Percentiles rank a stretch among this genome's conserved stretches.
Evolutionary conservation across 2,113 vertebrate species (phyloP).

Genomic region (Hystrix cristata): DNA sequence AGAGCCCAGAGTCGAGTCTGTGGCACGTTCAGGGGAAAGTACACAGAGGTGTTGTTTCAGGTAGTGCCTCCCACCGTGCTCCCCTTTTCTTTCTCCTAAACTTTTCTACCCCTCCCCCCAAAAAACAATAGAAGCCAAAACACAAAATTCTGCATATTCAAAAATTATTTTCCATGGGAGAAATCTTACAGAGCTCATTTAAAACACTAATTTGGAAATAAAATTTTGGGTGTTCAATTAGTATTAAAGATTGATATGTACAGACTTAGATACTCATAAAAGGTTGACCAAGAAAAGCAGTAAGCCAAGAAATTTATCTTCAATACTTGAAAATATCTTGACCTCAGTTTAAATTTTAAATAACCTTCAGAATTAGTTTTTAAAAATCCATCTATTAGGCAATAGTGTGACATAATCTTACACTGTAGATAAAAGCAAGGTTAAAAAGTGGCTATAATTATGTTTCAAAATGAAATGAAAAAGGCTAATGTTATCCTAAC

Average conservation of each 20-base stretch:
- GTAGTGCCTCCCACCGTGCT: background rate
- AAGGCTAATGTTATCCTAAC: background rate
- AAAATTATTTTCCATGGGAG: background rate
- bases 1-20: background rate
- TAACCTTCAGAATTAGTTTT: background rate
- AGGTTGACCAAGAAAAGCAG: background rate
- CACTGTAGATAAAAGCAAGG: background rate
- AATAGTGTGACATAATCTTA: background rate
- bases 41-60: background rate
- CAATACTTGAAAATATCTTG: background rate
- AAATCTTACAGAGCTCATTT: slow-evolving; percentile 16
- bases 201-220: slow-evolving; percentile 18
- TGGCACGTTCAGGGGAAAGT: no score
- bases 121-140: background rate
- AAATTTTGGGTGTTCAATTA: slow-evolving; percentile 28
- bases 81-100: background rate
- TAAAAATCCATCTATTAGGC: background rate
- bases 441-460: background rate
- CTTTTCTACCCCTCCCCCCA: slow-evolving; percentile 7
- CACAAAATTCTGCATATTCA: background rate
- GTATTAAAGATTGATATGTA: background rate
- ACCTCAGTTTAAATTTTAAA: slow-evolving; percentile 39
- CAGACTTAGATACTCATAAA: background rate
- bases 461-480: slow-evolving; percentile 38
- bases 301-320: slow-evolving; percentile 43